Percentiles rank a stretch among this genome's conserved stretches.
Evolutionary conservation across 2,888 invertebrate genomes (phyloP).

Genomic region (Diabrotica balteata): DNA sequence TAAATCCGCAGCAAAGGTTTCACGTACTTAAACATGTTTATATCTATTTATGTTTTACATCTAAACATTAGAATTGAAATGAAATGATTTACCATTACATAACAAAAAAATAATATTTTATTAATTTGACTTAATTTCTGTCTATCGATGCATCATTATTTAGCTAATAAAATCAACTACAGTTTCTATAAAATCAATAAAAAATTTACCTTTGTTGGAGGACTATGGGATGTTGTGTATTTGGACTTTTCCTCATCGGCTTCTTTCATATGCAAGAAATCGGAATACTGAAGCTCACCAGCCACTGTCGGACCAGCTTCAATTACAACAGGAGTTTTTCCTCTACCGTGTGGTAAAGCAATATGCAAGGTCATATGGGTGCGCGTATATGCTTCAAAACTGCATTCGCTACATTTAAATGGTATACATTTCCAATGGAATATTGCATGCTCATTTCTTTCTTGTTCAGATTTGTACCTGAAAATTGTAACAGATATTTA

Average conservation of each 20-base stretch:
- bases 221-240: not conserved
- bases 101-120: not conserved
- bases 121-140: not conserved
- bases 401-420: conserved; percentile 60
- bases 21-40: too few relatives aligned
- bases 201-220: too few relatives aligned
- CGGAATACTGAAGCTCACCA: conserved; percentile 25
- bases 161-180: too few relatives aligned
- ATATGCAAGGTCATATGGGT: conserved; percentile 51
- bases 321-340: conserved; percentile 16
- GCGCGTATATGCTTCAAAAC: conserved; percentile 48
- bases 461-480: conserved; percentile 42
- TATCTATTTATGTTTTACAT: too few relatives aligned
- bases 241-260: conserved; percentile 11
- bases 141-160: too few relatives aligned
- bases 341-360: conserved; percentile 32
- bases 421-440: conserved; percentile 63
- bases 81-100: not conserved
- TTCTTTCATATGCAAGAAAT: conserved; percentile 30
- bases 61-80: too few relatives aligned
- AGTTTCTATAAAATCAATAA: too few relatives aligned
- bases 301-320: conserved; percentile 38
- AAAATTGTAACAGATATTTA: not conserved
- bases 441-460: conserved; percentile 59
- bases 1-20: too few relatives aligned